phyloP scores from a whole-genome alignment of 1,140 invertebrate species.

The Euschistus heros region DNA sequence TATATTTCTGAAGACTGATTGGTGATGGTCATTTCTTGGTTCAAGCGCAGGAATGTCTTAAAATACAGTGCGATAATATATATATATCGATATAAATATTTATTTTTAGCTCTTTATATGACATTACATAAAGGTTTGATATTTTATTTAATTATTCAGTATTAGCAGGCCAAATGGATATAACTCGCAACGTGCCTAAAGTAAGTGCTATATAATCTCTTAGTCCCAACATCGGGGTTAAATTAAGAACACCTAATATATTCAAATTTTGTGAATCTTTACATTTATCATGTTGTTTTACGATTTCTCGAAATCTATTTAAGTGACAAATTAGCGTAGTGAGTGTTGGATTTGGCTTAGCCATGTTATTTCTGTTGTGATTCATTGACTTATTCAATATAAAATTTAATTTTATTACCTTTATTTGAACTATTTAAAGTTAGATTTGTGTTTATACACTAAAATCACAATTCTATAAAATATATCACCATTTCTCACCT shows the following conservation, averaged over 20 bases:
- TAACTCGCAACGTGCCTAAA: constrained; percentile 25
- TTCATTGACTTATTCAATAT: not conserved
- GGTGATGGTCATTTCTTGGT: constrained; percentile 24
- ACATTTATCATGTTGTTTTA: not conserved
- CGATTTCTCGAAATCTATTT: constrained; percentile 1
- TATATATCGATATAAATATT: constrained; percentile 9
- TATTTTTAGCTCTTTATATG: constrained; percentile 20
- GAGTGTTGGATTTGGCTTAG: not conserved
- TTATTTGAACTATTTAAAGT: not conserved
- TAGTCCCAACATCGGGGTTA: constrained; percentile 1
- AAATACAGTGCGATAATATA: constrained; percentile 13
- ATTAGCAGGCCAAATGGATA: constrained; percentile 26
- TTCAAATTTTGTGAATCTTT: constrained; percentile 8
- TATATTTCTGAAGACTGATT: constrained; percentile 24
- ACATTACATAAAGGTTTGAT: constrained; percentile 16
- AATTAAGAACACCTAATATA: constrained; percentile 18
- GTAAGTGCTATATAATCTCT: constrained; percentile 25
- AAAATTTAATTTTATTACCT: not conserved
- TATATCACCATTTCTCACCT: constrained; percentile 9
- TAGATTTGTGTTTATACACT: not conserved
- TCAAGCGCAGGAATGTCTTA: constrained; percentile 23
- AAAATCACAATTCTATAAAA: not conserved
- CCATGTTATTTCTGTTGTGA: not conserved
- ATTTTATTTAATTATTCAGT: constrained; percentile 25
- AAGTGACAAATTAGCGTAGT: constrained; percentile 11